These are phyloP conservation scores for Peribatodes rhomboidaria DNA, from an alignment of 2,888 invertebrate species.

Conservation along the genomic window DNA sequence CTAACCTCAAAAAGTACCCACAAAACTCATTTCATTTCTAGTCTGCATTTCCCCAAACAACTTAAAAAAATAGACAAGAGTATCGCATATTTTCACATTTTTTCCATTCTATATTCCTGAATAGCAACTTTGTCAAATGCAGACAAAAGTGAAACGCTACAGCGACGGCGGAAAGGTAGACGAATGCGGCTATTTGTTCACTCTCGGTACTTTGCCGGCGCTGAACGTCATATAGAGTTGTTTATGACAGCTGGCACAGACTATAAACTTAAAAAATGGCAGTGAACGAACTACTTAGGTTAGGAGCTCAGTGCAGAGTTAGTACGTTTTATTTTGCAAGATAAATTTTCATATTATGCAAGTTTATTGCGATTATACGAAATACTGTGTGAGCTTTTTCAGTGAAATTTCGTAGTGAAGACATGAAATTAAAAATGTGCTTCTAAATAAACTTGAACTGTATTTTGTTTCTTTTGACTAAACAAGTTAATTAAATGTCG, in stretches of 20 bases:
- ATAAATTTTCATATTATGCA: background rate
- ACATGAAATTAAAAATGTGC: background rate
- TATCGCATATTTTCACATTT: conserved; percentile 22
- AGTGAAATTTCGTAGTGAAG: no score
- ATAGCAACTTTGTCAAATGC: conserved; percentile 29
- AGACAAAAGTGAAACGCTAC: conserved; percentile 37
- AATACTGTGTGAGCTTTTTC: no score
- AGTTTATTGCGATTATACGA: no score
- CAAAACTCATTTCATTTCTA: background rate
- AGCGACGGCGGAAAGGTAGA: conserved; percentile 36
- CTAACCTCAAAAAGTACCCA: background rate
- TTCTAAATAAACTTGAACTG: background rate
- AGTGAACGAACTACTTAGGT: background rate
- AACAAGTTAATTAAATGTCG: background rate
- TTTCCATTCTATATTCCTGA: conserved; percentile 20
- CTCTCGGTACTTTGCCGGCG: background rate
- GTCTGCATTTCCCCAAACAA: background rate
- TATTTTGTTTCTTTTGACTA: background rate
- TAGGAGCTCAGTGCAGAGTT: background rate
- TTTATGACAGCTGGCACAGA: conserved; percentile 12
- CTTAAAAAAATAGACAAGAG: conserved; percentile 6
- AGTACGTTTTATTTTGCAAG: background rate
- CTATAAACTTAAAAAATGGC: background rate
- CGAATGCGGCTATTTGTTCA: conserved; percentile 41
- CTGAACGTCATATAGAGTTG: conserved; percentile 16